Percentiles rank a stretch among this genome's conserved stretches.
Evolutionary conservation across 2,888 invertebrate species (phyloP).

Genomic region (Penaeus monodon): DNA sequence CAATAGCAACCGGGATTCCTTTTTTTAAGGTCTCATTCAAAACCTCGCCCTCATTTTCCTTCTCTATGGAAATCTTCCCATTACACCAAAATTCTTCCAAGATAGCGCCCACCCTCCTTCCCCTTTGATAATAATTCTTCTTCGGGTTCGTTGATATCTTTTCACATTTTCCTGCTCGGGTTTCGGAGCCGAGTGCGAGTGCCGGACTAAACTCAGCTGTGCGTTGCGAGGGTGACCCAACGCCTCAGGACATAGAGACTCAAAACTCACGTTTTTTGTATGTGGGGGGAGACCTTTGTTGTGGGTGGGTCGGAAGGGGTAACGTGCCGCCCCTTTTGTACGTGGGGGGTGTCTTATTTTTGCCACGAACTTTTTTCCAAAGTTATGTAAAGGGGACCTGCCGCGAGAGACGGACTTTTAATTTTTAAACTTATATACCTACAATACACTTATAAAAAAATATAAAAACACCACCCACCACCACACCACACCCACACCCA

Average conservation of each 20-base stretch:
- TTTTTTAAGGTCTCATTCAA: too few species aligned
- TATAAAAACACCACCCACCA: neutral
- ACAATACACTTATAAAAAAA: neutral
- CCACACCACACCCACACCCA: neutral
- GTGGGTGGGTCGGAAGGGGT: neutral
- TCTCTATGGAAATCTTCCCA: too few species aligned
- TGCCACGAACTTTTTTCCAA: too few species aligned
- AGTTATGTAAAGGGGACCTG: neutral
- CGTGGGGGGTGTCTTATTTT: neutral
- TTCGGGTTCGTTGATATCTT: too few species aligned
- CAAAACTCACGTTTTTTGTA: slow-evolving; percentile 52
- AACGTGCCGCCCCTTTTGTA: too few species aligned
- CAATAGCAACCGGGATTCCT: too few species aligned
- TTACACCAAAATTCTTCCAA: too few species aligned
- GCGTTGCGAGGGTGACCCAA: slow-evolving; percentile 10
- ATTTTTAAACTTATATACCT: neutral
- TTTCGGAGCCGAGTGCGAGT: slow-evolving; percentile 41
- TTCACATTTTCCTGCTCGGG: slow-evolving; percentile 44
- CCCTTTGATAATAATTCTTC: too few species aligned
- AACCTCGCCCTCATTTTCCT: too few species aligned
- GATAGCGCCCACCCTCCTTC: too few species aligned
- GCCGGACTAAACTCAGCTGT: slow-evolving; percentile 49
- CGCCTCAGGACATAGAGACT: slow-evolving; percentile 38
- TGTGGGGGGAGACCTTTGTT: neutral
- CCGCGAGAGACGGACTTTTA: neutral